A percentile compares a stretch with the other conserved stretches of the same genome.
Conservation (phyloP, 2,797 vertebrate genomes). For the Etheostoma perlongum region DNA sequence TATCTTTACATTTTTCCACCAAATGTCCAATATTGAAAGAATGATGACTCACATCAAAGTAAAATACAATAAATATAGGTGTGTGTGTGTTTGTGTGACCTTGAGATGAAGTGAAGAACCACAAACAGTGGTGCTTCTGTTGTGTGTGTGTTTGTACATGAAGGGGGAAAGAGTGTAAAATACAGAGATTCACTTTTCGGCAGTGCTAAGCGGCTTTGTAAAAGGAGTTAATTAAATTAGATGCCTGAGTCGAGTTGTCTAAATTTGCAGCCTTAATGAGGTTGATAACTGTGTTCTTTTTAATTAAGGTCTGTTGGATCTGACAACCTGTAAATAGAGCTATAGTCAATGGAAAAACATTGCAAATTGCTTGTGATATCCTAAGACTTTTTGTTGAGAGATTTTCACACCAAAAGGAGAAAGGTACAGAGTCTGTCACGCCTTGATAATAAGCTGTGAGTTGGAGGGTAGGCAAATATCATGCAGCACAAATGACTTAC, state of each 20-base stretch:
- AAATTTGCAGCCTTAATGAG: constrained; percentile 66
- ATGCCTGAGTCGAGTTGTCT: constrained; percentile 65
- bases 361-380: constrained; percentile 52
- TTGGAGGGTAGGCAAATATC: background rate
- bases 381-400: constrained; percentile 35
- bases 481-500: constrained; percentile 12
- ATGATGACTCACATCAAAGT: background rate
- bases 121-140: background rate
- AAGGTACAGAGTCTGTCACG: constrained; percentile 22
- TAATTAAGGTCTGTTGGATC: constrained; percentile 75
- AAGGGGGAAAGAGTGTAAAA: background rate
- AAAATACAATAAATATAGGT: background rate
- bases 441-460: constrained; percentile 39
- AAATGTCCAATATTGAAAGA: constrained; percentile 16
- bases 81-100: background rate
- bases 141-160: constrained; percentile 9
- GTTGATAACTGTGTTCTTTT: constrained; percentile 73
- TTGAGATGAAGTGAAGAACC: background rate
- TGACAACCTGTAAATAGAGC: constrained; percentile 72
- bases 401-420: constrained; percentile 28
- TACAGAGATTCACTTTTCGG: constrained; percentile 32
- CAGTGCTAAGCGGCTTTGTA: constrained; percentile 55
- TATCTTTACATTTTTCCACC: background rate
- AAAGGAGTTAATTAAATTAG: constrained; percentile 75
- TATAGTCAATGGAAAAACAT: constrained; percentile 38